phyloP scores from a whole-genome alignment of 2,113 vertebrate genomes.

The Empidonax traillii region DNA sequence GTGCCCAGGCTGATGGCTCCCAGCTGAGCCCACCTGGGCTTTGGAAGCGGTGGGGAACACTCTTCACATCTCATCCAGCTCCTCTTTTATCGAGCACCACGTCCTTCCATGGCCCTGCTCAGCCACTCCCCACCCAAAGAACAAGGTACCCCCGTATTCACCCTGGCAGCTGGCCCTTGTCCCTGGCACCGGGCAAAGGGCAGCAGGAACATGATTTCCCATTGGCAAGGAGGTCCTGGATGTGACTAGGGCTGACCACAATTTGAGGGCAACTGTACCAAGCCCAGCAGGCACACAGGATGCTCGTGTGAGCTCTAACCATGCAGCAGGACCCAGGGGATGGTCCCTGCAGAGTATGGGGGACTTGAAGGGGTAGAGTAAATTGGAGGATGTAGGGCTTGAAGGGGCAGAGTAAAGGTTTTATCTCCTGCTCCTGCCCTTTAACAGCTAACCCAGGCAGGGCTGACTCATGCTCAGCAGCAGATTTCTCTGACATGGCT shows the following conservation, averaged over 20 bases:
- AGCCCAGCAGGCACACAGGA: background rate
- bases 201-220: background rate
- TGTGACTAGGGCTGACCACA: background rate
- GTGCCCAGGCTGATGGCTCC: accelerated
- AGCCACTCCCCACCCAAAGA: background rate
- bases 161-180: background rate
- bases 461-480: slow-evolving; percentile 25
- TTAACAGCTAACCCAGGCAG: background rate
- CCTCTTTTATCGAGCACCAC: accelerated
- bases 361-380: background rate
- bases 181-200: background rate
- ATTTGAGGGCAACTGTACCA: background rate
- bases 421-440: background rate
- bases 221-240: background rate
- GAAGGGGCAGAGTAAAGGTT: background rate
- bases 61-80: background rate
- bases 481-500: background rate
- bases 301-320: background rate
- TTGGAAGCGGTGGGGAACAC: background rate
- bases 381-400: background rate
- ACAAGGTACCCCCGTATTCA: accelerated
- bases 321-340: background rate
- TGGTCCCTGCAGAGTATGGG: background rate
- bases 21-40: background rate
- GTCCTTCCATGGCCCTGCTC: accelerated